A percentile compares a stretch with the other conserved stretches of the same genome.
These are phyloP conservation scores for Chloropsis cyanopogon DNA, from an alignment of 2,113 vertebrate genomes.

Conservation along the genomic window DNA sequence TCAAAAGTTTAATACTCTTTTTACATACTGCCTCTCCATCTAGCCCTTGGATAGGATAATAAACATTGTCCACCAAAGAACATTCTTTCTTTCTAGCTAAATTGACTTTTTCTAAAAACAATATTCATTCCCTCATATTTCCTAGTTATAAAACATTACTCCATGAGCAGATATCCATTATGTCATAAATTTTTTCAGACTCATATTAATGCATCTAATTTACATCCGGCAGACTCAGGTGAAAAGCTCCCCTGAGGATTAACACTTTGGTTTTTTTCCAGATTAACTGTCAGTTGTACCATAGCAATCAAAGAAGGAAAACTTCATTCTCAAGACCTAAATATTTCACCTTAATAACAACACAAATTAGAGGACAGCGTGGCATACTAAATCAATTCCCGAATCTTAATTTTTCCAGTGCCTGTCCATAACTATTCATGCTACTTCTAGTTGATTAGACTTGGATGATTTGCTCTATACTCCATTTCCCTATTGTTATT, in stretches of 20 bases:
- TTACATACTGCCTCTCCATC: neutral
- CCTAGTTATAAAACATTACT: neutral
- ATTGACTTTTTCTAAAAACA: neutral
- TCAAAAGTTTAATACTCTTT: neutral
- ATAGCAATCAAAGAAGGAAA: neutral
- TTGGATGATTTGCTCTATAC: neutral
- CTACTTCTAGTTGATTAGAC: neutral
- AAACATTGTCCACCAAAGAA: neutral
- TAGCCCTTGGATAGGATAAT: neutral
- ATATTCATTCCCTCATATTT: neutral
- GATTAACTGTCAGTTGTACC: neutral
- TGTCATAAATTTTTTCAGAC: neutral
- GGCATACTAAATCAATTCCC: neutral
- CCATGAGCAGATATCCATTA: neutral
- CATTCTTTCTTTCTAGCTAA: neutral
- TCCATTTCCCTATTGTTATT: neutral
- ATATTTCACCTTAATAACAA: slow-evolving; percentile 12
- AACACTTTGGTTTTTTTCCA: neutral
- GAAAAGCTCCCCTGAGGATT: neutral
- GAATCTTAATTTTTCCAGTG: neutral
- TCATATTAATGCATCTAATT: neutral
- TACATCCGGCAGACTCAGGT: neutral
- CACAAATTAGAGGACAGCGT: neutral
- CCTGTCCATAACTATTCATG: neutral
- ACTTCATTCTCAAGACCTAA: slow-evolving; percentile 5